These are phyloP conservation scores for Unio pictorum DNA, from an alignment of 2,888 invertebrate species.

Conservation along the genomic window DNA sequence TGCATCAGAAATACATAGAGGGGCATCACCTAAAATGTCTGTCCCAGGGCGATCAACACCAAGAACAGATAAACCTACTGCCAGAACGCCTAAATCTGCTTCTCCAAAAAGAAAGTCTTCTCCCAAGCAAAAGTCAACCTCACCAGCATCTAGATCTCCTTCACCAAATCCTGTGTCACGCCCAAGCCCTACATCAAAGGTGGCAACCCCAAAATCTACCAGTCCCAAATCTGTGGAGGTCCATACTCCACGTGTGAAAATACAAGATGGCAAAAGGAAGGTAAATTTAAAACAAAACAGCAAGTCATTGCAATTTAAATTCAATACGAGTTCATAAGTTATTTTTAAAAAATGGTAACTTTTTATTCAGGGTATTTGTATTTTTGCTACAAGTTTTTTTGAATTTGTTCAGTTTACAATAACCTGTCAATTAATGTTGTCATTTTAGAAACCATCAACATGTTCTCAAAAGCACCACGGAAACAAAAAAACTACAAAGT, in stretches of 20 bases:
- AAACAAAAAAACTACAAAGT: no score
- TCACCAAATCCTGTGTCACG: conserved; percentile 14
- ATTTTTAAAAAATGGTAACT: no score
- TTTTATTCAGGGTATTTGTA: no score
- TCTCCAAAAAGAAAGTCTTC: conserved; percentile 11
- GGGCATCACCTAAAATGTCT: conserved; percentile 8
- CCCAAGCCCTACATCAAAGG: conserved; percentile 5
- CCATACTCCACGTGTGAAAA: background rate
- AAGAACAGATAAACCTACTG: conserved; percentile 9
- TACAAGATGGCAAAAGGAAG: no score
- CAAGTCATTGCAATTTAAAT: no score
- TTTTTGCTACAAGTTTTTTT: no score
- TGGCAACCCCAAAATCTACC: conserved; percentile 4
- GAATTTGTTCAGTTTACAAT: no score
- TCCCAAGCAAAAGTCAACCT: conserved; percentile 14
- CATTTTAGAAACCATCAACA: no score
- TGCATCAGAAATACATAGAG: conserved; percentile 8
- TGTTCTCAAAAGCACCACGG: no score
- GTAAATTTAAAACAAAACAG: no score
- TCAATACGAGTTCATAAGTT: no score
- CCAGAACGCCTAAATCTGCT: conserved; percentile 7
- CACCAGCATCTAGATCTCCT: background rate
- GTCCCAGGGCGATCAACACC: conserved; percentile 14
- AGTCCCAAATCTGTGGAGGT: conserved; percentile 7
- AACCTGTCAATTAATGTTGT: no score